Evolutionary conservation across 2,888 invertebrate genomes (phyloP), one percentile per base, ranked within the genome.

Genomic region (Synanthedon vespiformis): DNA sequence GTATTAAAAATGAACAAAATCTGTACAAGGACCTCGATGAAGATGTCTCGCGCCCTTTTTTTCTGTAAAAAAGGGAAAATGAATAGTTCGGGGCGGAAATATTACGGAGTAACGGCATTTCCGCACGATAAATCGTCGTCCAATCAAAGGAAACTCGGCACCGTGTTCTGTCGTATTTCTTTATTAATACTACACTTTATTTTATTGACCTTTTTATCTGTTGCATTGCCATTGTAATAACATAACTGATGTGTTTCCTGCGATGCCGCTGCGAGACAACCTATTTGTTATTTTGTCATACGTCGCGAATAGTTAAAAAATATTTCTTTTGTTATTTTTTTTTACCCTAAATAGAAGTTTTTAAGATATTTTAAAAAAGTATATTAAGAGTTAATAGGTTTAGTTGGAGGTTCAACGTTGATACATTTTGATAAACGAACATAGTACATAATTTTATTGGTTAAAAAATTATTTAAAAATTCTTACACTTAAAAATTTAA

Each of bases 121-220:
- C 88, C 88, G 88, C 84, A 75, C 88, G 80, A 88, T 88, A 88
- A 88, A 88, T 87, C 80, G 80, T 76, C 77, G 78, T 74, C 85
- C 81, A 88, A 88, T 88, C 88, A 87, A 86, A 86, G 80, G 82
- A 81, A 80, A 72, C 72, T 76, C 74, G 64, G 72, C 70, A 61
- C 69, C 61, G 67, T 63, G 70, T 55, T 57, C 65, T 68, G 73
- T 65, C 80, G 78, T 82, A 82, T 83, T 79, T 85, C 82, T 85
- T 77, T 84, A 79, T 84, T 85, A 86, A 80, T 83, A 77, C 74
- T 76, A 77, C 79, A 81, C 82, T 85, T 82, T 85, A 82, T 82
- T 85, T 85, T 87, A 85, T 87, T 85, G 68, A 62, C 63, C 68
- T 74, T 84, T 82, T 85, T 87, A 84, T 85, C 78, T 72, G 66